phyloP scores from a whole-genome alignment of 2,797 vertebrate species.

The Tenualosa ilisha region DNA sequence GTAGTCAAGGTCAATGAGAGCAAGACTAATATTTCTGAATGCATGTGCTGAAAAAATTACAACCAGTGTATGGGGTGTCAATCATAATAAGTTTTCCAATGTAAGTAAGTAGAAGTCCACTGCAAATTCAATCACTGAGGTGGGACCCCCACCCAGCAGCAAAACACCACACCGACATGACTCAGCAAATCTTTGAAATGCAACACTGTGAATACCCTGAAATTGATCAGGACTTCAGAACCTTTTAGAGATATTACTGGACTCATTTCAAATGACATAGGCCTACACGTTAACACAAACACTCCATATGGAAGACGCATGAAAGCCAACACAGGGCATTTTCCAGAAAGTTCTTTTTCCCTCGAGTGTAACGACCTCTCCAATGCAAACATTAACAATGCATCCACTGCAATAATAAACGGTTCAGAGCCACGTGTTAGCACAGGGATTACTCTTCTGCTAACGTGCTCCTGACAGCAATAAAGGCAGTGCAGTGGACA shows the following conservation, averaged over 20 bases:
- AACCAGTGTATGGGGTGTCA: background rate
- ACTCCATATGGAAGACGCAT: conserved; percentile 2
- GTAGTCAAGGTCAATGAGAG: background rate
- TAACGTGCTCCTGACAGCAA: background rate
- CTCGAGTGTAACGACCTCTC: background rate
- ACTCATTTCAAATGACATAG: conserved; percentile 4
- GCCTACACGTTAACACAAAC: background rate
- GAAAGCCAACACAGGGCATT: background rate
- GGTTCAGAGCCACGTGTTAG: background rate
- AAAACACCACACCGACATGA: background rate
- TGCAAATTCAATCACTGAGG: background rate
- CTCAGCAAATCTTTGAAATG: background rate
- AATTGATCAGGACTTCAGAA: background rate
- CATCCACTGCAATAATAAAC: conserved; percentile 12
- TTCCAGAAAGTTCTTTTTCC: background rate
- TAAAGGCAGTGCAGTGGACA: background rate
- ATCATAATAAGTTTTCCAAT: background rate
- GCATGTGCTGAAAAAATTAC: background rate
- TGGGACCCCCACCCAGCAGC: background rate
- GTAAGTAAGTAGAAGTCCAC: background rate
- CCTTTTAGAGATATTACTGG: background rate
- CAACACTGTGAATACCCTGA: background rate
- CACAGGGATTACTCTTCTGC: conserved; percentile 4
- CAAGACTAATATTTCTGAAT: background rate
- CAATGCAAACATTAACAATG: conserved; percentile 15